Base-by-base conservation (phyloP, 2,797 vertebrate genomes). In the Coluber constrictor region DNA sequence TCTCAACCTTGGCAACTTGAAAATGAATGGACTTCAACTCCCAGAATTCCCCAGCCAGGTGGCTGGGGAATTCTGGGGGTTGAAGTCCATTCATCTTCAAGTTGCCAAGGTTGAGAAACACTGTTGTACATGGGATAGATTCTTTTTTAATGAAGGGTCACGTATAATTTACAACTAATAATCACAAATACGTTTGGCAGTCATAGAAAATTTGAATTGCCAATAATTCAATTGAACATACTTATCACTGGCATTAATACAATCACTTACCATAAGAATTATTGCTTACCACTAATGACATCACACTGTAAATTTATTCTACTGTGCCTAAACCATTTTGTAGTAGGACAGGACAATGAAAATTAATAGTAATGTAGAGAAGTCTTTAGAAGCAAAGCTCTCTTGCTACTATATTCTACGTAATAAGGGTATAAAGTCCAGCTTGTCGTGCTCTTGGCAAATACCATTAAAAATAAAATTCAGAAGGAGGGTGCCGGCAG, bases 381-480 rank as follows among this genome's bases (percentile, higher is more conserved):
- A 7, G 8, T 51, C 11, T 89, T 89, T 79, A 25, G 47, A 47
- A 57, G 20, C 37, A 74, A 88, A 88, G 20, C 3, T 88, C 74
- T 70, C 29, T 74, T 79, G 60, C 55, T 25, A 16, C 9, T 92
- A 27, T 18, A 51, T 89, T 79, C 20, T 79, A 11, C 7, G n/a
- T 59, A 57, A 88, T 37, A 90, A 70, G 92, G 92, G 90, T 93
- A 5, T 57, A 47, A 32, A 55, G 92, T n/a, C 61, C 11, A 86
- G 51, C 1, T 61, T 15, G 90, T 60, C 54, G 83, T 37, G 12
- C 55, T 90, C 47, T 94, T 95, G 61, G 96, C 61, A 95, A 95
- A 94, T 92, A 92, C 94, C 23, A 55, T 86, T 93, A 92, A 86
- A 95, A 88, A 55, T 91, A 95, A 27, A 83, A 79, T 90, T 89